Base-by-base conservation (phyloP, 2,888 invertebrate genomes). In the Sphecodes monilicornis region DNA sequence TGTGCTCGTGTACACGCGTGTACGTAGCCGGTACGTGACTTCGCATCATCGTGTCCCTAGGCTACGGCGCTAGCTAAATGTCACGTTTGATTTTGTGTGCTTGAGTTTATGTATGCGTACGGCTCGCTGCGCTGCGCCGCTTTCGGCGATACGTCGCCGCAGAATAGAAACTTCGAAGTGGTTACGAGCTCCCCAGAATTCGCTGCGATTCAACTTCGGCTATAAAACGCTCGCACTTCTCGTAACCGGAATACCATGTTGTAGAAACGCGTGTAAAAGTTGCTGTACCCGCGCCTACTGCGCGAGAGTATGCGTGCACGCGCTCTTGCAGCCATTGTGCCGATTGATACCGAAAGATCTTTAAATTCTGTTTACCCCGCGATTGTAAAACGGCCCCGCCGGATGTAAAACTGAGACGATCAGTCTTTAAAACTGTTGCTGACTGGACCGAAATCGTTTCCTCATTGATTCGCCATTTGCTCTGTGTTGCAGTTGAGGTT, bases 61-160 rank as follows among this genome's bases (percentile, higher is more conserved):
- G 43, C 26, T 66, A 66, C 46, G 32, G n/a, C 43, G 75, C 72
- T 76, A 36, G 78, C 73, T 60, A 79, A 85, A 85, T 82, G 85
- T 82, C 82, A 82, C 78, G 73, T 76, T 73, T 70, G 73, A 77
- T 76, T 72, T 72, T 11, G 72, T 50, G 68, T 39, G 41, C 50
- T 41, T 29, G 18, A 69, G 57, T 68, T 60, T 60, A 60, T 50
- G 50, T 50, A 22, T 26, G 29, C 57, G 57, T 57, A 57, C 57
- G 57, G 13, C 4, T 43, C 54, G 71, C 71, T 41, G 64, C 80
- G 60, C 80, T 18, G 39, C 74, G 50, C 57, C 75, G 54, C 32
- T 64, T 68, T 71, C 64, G 78, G 50, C 36, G 78, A 68, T 32
- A 73, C 72, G 29, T 18, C 64, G 64, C 26, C 75, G 32, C 36